Base-by-base conservation (phyloP, 2,797 vertebrate genomes). In the Helicolenus hilgendorfi region DNA sequence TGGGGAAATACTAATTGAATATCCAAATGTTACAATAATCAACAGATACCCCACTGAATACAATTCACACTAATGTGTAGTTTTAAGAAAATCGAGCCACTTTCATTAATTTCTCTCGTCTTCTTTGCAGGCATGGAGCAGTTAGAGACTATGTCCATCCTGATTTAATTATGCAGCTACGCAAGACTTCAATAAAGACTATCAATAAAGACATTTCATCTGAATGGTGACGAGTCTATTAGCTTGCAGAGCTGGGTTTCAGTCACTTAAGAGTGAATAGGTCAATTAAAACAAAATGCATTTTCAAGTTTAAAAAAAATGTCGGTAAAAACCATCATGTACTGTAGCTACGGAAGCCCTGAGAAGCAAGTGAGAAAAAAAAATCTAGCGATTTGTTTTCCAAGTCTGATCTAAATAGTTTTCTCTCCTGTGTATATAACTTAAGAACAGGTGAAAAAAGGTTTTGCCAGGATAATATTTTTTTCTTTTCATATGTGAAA, bases 1-100 rank as follows among this genome's bases (percentile, higher is more conserved):
- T 3, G 36, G 33, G 68, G 41, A 77, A 88, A 87, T 60, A 70
- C 86, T 84, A 88, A 92, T 65, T 89, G 80, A 84, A 77, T 55
- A 77, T 76, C 72, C 14, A 84, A 82, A 88, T 72, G 60, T 77
- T 67, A 13, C 5, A 27, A 85, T 79, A 80, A 87, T 85, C 73
- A 81, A 62, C 89, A 63, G 60, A 90, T 38, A 81, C 24, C 68
- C 70, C 71, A 76, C 81, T 69, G 60, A 79, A 82, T 64, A 55
- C 64, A 68, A 60, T 73, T 72, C 67, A 81, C 55, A 58, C 63
- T 84, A 79, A 90, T 81, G 77, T 2, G 56, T 64, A 18, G 38
- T 64, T 83, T 58, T 22, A 38, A 58, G 70, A 76, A 75, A 77
- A 84, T 26, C 1, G 6, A 67, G 18, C 35, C 56, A 71, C 63